These are phyloP conservation scores for Pediacus dermestoides DNA, from an alignment of 2,888 invertebrate genomes.

Conservation along the genomic window DNA sequence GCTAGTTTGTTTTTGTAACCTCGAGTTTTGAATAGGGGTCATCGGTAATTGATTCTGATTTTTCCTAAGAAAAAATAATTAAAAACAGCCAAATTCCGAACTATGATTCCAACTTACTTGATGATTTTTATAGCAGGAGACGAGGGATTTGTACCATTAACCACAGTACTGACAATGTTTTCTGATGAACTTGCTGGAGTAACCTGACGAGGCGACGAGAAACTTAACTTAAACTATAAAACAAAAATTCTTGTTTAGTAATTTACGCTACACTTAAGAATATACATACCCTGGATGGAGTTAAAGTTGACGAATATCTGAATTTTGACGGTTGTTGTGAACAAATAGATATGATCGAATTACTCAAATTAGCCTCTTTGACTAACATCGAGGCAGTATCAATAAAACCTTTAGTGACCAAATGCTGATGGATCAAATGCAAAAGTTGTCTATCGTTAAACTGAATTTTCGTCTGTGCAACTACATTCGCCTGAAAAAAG, in stretches of 20 bases:
- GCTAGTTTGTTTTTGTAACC: constrained; percentile 54
- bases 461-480: constrained; percentile 92
- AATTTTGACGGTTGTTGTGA: constrained; percentile 48
- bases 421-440: constrained; percentile 86
- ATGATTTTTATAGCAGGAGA: constrained; percentile 35
- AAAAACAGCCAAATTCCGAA: not conserved
- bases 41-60: constrained; percentile 18
- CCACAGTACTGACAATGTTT: constrained; percentile 9
- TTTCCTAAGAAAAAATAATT: constrained; percentile 11
- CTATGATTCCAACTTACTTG: constrained; percentile 23
- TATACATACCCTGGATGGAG: constrained; percentile 51
- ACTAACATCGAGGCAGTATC: constrained; percentile 72
- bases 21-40: constrained; percentile 38
- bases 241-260: constrained; percentile 12
- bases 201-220: constrained; percentile 28
- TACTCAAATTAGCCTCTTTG: constrained; percentile 70
- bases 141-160: constrained; percentile 22
- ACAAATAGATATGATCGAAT: constrained; percentile 50
- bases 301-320: constrained; percentile 51
- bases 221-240: constrained; percentile 29
- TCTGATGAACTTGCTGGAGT: constrained; percentile 14
- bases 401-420: constrained; percentile 68
- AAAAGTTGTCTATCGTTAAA: constrained; percentile 92
- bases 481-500: constrained; percentile 74
- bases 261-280: not conserved